Base-by-base conservation (phyloP, 2,888 invertebrate species). In the Oxyscelio sp. region DNA sequence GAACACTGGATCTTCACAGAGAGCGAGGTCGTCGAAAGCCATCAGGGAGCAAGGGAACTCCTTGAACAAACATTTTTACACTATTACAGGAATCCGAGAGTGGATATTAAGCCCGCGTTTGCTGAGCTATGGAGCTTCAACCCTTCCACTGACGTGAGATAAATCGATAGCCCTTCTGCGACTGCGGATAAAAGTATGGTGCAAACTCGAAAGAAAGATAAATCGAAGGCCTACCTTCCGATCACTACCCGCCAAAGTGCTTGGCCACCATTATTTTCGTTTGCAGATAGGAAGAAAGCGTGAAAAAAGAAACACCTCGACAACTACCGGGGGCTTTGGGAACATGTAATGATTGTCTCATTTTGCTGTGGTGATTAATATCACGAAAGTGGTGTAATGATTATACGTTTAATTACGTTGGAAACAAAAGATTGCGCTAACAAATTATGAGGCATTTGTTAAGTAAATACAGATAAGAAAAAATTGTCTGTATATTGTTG, bases 1-100 rank as follows among this genome's bases (percentile, higher is more conserved):
- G 61, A 68, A 78, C 61, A 74, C 63, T 70, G 83, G 74, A 85
- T 84, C 75, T 80, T 84, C 85, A 80, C 66, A 65, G 70, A 40
- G 45, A 54, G 82, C 17, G 75, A 73, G 54, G 66, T 50, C 66
- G 52, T 63, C 19, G 65, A 58, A 66, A 80, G 56, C 65, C 45
- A 59, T 74, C 85, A 61, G 83, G 82, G 74, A 74, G 81, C 77
- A 73, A 87, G 85, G 90, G 73, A 43, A 83, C 87, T 90, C 82
- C 89, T 90, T 89, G 85, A 85, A 89, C 89, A 93, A 93, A 93
- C 92, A 92, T 93, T 94, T 93, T 93, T 92, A 91, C 88, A 88
- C 91, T 91, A 91, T 92, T 92, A 90, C 88, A 86, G 70, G 89
- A 90, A 91, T 90, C 88, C 89, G 88, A 88, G 88, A 92, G 91